Percentiles rank a stretch among this genome's conserved stretches.
These are phyloP conservation scores for Lampris incognitus DNA, from an alignment of 2,113 vertebrate species.

Conservation along the genomic window DNA sequence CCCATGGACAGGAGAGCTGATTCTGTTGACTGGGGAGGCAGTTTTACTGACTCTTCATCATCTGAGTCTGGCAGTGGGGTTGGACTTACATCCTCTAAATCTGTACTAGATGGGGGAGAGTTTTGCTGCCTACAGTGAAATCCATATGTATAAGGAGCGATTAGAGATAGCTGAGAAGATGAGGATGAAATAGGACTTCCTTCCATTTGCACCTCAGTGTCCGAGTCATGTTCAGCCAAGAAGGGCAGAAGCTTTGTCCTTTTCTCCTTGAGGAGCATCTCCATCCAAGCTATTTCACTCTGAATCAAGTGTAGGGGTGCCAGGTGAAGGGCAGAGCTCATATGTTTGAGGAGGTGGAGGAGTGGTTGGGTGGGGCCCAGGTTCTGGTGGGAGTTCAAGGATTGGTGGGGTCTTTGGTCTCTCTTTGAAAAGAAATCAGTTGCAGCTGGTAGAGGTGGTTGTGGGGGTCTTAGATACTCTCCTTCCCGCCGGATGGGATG, in stretches of 20 bases:
- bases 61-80: slow-evolving; percentile 96
- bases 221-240: slow-evolving; percentile 90
- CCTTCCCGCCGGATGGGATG: slow-evolving; percentile 84
- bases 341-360: slow-evolving; percentile 85
- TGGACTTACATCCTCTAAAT: slow-evolving; percentile 96
- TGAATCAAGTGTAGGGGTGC: slow-evolving; percentile 87
- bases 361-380: slow-evolving; percentile 75
- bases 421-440: slow-evolving; percentile 87
- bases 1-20: slow-evolving; percentile 73
- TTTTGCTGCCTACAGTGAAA: slow-evolving; percentile 83
- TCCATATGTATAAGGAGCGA: slow-evolving; percentile 82
- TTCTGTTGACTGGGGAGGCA: slow-evolving; percentile 78
- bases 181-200: slow-evolving; percentile 97
- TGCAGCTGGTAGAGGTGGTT: slow-evolving; percentile 73
- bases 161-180: slow-evolving; percentile 94
- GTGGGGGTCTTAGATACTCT: slow-evolving; percentile 87
- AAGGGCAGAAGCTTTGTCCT: slow-evolving; percentile 94
- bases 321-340: slow-evolving; percentile 89
- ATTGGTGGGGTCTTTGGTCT: slow-evolving; percentile 87
- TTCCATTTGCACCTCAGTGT: slow-evolving; percentile 93
- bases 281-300: slow-evolving; percentile 97
- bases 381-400: slow-evolving; percentile 86
- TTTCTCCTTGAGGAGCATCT: slow-evolving; percentile 98
- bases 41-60: slow-evolving; percentile 86
- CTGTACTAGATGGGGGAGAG: slow-evolving; percentile 90